A percentile compares a stretch with the other conserved stretches of the same genome.
Conservation (phyloP, 2,888 invertebrate genomes). For the Diachrysia chrysitis region DNA sequence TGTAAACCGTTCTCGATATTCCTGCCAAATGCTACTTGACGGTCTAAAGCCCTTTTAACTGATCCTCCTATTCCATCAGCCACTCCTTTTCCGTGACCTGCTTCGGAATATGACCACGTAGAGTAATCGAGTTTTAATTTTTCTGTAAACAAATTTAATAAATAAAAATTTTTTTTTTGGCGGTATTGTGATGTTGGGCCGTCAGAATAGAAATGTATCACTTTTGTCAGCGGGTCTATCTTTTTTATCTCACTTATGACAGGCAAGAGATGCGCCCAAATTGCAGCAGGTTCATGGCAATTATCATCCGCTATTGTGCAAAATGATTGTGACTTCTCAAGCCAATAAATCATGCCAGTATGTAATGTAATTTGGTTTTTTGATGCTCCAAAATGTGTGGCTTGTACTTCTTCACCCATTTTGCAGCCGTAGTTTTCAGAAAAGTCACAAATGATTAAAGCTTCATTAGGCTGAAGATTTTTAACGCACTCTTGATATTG, state of each 20-base stretch:
- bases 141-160: constrained; percentile 8
- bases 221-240: not conserved
- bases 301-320: constrained; percentile 9
- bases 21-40: not conserved
- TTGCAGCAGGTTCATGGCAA: constrained; percentile 6
- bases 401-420: not conserved
- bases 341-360: constrained; percentile 9
- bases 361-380: no score
- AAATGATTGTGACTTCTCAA: not conserved
- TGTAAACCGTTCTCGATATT: not conserved
- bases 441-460: constrained; percentile 12
- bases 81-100: constrained; percentile 11
- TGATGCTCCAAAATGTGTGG: not conserved
- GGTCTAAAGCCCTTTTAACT: constrained; percentile 1
- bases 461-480: not conserved
- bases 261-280: constrained; percentile 14
- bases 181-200: constrained; percentile 24
- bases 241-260: constrained; percentile 1
- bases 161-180: constrained; percentile 24
- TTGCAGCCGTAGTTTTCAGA: constrained; percentile 13
- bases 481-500: no score
- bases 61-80: constrained; percentile 10
- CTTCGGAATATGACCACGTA: constrained; percentile 8
- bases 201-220: constrained; percentile 7
- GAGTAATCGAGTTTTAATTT: constrained; percentile 2